phyloP scores from a whole-genome alignment of 2,888 invertebrate genomes.

The Drosophila borborema region DNA sequence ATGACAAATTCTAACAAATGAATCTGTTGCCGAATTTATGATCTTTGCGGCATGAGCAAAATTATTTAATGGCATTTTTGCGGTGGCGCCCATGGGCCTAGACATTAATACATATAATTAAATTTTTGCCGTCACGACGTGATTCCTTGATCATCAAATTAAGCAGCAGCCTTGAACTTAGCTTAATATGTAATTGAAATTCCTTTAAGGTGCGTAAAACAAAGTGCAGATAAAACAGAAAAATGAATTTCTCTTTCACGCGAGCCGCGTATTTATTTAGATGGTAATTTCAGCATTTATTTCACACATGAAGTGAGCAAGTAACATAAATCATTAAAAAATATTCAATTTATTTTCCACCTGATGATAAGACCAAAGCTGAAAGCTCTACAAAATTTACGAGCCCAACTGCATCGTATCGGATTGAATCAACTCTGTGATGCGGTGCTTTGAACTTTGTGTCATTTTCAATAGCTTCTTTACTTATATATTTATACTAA shows the following conservation, averaged over 20 bases:
- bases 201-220: slow-evolving; percentile 53
- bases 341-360: slow-evolving; percentile 65
- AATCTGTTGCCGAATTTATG: slow-evolving; percentile 14
- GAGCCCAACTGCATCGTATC: slow-evolving; percentile 23
- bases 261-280: slow-evolving; percentile 57
- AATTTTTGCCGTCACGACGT: background rate
- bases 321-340: slow-evolving; percentile 35
- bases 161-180: slow-evolving; percentile 48
- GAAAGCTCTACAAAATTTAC: slow-evolving; percentile 39
- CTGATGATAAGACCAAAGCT: slow-evolving; percentile 33
- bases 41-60: background rate
- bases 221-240: background rate
- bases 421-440: slow-evolving; percentile 1
- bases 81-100: slow-evolving; percentile 42
- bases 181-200: slow-evolving; percentile 43
- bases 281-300: slow-evolving; percentile 54
- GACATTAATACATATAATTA: slow-evolving; percentile 17
- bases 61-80: slow-evolving; percentile 54
- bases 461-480: slow-evolving; percentile 24
- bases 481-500: slow-evolving; percentile 15
- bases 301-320: slow-evolving; percentile 12
- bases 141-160: slow-evolving; percentile 12
- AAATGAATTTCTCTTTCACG: slow-evolving; percentile 46
- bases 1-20: slow-evolving; percentile 51
- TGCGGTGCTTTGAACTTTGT: slow-evolving; percentile 48